Conservation (phyloP, 2,888 invertebrate species). For the Petrolisthes manimaculis region DNA sequence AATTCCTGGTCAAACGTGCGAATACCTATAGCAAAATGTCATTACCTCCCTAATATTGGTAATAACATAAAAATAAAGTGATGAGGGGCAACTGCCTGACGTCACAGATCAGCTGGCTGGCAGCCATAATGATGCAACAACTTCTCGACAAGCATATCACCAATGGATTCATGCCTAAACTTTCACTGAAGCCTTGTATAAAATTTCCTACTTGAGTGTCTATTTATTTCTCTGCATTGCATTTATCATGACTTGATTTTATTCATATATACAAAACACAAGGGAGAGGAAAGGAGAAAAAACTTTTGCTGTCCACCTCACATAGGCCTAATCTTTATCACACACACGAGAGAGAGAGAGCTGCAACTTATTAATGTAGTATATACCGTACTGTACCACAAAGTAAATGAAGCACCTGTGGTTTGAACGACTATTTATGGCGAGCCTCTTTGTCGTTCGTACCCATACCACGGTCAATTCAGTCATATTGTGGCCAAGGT, state of each 20-base stretch:
- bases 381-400: too few relatives aligned
- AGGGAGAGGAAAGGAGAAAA: background rate
- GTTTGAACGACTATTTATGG: too few relatives aligned
- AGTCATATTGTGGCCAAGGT: too few relatives aligned
- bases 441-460: too few relatives aligned
- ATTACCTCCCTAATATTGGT: too few relatives aligned
- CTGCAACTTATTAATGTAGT: too few relatives aligned
- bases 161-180: too few relatives aligned
- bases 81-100: slow-evolving; percentile 2
- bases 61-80: too few relatives aligned
- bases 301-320: background rate
- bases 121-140: slow-evolving; percentile 23
- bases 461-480: too few relatives aligned
- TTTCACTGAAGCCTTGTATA: background rate
- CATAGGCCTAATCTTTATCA: background rate
- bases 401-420: too few relatives aligned
- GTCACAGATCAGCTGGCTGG: slow-evolving; percentile 28
- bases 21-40: too few relatives aligned
- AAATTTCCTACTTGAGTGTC: background rate
- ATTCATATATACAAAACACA: background rate
- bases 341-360: background rate
- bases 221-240: background rate
- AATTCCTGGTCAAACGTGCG: too few relatives aligned
- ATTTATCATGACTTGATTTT: background rate
- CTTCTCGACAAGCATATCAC: background rate